These are phyloP conservation scores for Calliopsis andreniformis DNA, from an alignment of 1,140 invertebrate species.

Conservation along the genomic window DNA sequence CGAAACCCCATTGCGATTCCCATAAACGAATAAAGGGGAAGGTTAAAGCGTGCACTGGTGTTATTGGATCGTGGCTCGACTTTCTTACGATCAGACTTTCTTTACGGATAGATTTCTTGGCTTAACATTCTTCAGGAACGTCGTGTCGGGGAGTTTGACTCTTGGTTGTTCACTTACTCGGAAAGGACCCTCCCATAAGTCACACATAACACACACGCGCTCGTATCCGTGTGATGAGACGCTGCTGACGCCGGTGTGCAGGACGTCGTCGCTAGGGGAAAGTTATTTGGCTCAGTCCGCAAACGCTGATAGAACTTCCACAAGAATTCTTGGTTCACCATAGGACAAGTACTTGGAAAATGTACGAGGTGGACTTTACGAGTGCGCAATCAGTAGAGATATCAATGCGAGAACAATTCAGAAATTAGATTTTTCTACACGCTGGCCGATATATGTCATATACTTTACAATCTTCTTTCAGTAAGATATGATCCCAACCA, in stretches of 20 bases:
- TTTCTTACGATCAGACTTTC: constrained; percentile 46
- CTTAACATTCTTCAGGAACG: constrained; percentile 60
- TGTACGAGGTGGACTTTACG: constrained; percentile 31
- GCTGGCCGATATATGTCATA: background rate
- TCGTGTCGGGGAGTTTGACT: constrained; percentile 49
- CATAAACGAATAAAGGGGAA: constrained; percentile 24
- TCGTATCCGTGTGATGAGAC: background rate
- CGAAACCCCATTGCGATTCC: constrained; percentile 11
- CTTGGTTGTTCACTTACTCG: constrained; percentile 53
- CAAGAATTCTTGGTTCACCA: constrained; percentile 49
- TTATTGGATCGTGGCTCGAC: constrained; percentile 56
- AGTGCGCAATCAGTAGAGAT: constrained; percentile 13
- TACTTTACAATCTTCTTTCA: too few species aligned
- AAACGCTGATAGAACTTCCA: constrained; percentile 55
- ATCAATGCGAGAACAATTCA: constrained; percentile 15
- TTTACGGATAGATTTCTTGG: constrained; percentile 43
- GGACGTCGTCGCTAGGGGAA: constrained; percentile 35
- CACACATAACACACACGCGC: constrained; percentile 6
- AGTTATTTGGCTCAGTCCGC: constrained; percentile 59
- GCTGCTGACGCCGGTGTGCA: background rate
- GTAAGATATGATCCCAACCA: too few species aligned
- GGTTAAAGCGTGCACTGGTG: constrained; percentile 34
- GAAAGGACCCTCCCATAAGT: constrained; percentile 44
- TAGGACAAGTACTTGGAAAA: constrained; percentile 37
- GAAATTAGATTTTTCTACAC: constrained; percentile 9